Evolutionary conservation across 1,140 invertebrate species (phyloP), one percentile per base, ranked within the genome.

Genomic region (Drosophila bifasciata): DNA sequence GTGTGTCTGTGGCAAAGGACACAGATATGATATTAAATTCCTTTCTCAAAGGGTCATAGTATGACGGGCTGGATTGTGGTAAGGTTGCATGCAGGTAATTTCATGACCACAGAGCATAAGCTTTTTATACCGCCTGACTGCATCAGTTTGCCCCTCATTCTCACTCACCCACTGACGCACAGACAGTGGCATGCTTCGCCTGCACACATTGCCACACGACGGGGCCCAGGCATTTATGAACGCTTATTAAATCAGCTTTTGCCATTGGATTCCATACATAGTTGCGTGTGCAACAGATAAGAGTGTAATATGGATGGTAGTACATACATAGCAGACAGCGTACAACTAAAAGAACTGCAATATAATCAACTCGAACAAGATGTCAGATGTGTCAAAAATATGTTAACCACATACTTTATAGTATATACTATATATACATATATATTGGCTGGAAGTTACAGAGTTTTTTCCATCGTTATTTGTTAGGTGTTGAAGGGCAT

Each of bases 51-150:
- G 28, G 68, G 57, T 72, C 68, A 72, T 21, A 28, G 19, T 39
- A 40, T 5, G 32, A 17, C 23, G 40, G 17, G 32, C 4, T 5
- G 13, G 15, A 6, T 28, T 32, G 21, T 13, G 6, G 53, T 7
- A 2, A 17, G 7, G 21, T 15, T 28, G 21, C 21, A 44, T 46
- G 49, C 50, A 63, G 58, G 61, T 71, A 64, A 50, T 55, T 60
- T 51, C 70, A 61, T 72, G 57, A 55, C 50, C 55, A 64, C 45
- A 79, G 32, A 44, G 60, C 53, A 73, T 64, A 72, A 72, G 67
- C 74, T 62, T 69, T 74, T 79, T 75, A 69, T 79, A 63, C 62
- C 45, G 61, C 73, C 41, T 21, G 57, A 77, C 55, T 77, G 79
- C 56, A 74, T 28, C 57, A 32, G 28, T 3, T 36, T 52, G 52